Percentiles rank a stretch among this genome's conserved stretches.
Conservation (phyloP, 1,140 invertebrate genomes). For the Trachymyrmex cornetzi region DNA sequence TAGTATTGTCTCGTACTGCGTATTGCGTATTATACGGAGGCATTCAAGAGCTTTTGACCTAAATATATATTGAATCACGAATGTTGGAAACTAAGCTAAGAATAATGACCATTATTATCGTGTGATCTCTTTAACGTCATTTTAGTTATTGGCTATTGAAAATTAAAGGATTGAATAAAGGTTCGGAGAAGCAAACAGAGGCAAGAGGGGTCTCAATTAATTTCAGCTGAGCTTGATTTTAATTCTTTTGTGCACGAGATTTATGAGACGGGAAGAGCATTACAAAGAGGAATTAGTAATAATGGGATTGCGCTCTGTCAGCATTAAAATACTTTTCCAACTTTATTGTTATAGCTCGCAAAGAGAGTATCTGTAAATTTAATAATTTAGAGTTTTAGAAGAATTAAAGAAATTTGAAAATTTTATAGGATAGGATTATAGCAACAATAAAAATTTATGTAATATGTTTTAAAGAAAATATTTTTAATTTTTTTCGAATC, state of each 20-base stretch:
- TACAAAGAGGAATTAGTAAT: conserved; percentile 30
- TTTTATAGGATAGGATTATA: conserved; percentile 9
- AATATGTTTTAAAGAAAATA: neutral
- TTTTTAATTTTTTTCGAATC: neutral
- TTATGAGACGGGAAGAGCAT: neutral
- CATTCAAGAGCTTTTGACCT: conserved; percentile 23
- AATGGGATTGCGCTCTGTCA: conserved; percentile 25
- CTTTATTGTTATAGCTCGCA: conserved; percentile 24
- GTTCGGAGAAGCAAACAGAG: neutral
- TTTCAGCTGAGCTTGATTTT: conserved; percentile 28
- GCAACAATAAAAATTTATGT: conserved; percentile 3
- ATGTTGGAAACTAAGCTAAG: conserved; percentile 10
- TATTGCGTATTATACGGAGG: conserved; percentile 6
- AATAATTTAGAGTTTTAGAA: neutral
- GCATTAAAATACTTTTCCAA: conserved; percentile 36
- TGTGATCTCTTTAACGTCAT: neutral
- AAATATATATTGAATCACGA: neutral
- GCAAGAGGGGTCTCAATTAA: conserved; percentile 29
- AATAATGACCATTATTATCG: conserved; percentile 26
- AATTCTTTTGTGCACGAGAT: conserved; percentile 30
- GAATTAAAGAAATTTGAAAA: neutral
- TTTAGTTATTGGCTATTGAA: conserved; percentile 32
- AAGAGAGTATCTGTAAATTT: neutral
- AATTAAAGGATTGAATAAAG: conserved; percentile 17
- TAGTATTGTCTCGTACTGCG: conserved; percentile 20